A percentile compares a stretch with the other conserved stretches of the same genome.
phyloP scores from a whole-genome alignment of 1,140 invertebrate species.

The Camponotus pennsylvanicus region DNA sequence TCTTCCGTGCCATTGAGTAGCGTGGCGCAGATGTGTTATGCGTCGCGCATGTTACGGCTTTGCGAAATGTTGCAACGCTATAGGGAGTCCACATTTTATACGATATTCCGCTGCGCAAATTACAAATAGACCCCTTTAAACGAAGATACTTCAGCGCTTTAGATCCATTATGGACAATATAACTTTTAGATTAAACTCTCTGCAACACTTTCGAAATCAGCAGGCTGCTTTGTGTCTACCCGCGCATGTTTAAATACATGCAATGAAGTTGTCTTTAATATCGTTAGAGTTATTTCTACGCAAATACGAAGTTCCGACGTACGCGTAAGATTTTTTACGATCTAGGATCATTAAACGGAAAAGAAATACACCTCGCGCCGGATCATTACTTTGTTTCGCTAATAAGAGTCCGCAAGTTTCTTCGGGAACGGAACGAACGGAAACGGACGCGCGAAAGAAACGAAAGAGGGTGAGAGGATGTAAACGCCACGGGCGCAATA shows the following conservation, averaged over 20 bases:
- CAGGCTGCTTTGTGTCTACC: not conserved
- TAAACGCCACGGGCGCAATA: constrained; percentile 38
- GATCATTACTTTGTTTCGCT: constrained; percentile 11
- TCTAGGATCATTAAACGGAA: not conserved
- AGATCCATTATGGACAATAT: not conserved
- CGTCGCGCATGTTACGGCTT: not conserved
- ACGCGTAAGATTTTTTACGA: not conserved
- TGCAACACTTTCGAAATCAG: constrained; percentile 4
- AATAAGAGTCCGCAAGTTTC: not conserved
- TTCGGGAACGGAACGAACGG: not conserved
- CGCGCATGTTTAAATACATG: not conserved
- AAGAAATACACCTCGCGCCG: not conserved
- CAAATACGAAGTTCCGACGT: not conserved
- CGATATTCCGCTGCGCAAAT: not conserved
- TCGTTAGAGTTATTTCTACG: not conserved
- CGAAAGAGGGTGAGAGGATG: not conserved
- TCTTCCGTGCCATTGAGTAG: constrained; percentile 15
- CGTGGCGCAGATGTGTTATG: constrained; percentile 36
- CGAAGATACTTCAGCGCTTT: not conserved
- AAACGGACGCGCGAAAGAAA: not conserved
- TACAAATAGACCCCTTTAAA: not conserved
- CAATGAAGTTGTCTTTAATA: constrained; percentile 9
- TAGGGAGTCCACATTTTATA: not conserved
- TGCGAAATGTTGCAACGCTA: not conserved
- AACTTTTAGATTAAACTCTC: constrained; percentile 29